These are phyloP conservation scores for Loripinus fragilis DNA, from an alignment of 2,888 invertebrate species.

Conservation along the genomic window DNA sequence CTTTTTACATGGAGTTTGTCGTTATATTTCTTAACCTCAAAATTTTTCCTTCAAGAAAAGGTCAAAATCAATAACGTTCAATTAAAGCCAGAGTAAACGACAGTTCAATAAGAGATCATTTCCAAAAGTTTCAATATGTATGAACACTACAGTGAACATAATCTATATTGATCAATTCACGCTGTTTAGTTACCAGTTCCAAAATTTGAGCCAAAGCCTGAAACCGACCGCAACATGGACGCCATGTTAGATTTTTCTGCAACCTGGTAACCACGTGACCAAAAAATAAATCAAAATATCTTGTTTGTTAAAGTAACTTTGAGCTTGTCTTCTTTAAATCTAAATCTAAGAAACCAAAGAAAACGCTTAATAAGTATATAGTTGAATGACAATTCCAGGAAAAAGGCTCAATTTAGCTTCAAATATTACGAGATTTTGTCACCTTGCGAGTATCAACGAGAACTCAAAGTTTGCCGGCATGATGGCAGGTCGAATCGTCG, in stretches of 20 bases:
- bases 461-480: conserved; percentile 70
- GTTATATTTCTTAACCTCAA: conserved; percentile 3
- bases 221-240: conserved; percentile 43
- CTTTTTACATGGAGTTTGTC: too few relatives aligned
- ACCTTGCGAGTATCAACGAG: conserved; percentile 58
- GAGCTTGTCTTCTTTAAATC: too few relatives aligned
- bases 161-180: not conserved
- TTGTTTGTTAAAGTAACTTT: too few relatives aligned
- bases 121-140: too few relatives aligned
- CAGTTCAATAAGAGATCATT: too few relatives aligned
- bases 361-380: not conserved
- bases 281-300: too few relatives aligned
- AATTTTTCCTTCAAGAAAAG: not conserved
- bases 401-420: not conserved
- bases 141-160: too few relatives aligned
- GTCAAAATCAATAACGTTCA: conserved; percentile 19
- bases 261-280: conserved; percentile 34
- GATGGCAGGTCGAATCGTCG: conserved; percentile 69
- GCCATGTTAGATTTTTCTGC: conserved; percentile 52
- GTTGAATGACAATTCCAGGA: not conserved
- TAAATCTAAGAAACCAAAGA: too few relatives aligned
- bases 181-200: conserved; percentile 37
- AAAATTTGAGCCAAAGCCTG: conserved; percentile 33
- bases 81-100: not conserved
- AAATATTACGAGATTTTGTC: conserved; percentile 25